Evolutionary conservation across 2,113 vertebrate genomes (phyloP).

Genomic region (Macaca nemestrina): DNA sequence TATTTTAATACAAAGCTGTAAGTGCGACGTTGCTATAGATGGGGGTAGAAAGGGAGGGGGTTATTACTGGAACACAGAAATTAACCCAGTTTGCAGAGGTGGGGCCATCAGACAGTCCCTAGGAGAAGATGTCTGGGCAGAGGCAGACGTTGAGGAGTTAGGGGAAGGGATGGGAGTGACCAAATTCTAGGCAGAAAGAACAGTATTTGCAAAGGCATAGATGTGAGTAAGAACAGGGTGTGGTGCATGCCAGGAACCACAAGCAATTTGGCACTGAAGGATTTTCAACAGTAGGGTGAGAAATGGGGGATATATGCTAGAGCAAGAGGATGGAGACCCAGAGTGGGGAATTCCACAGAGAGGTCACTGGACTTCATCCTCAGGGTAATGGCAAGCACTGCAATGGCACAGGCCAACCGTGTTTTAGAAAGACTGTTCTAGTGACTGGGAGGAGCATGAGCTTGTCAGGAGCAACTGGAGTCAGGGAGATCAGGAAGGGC

Average conservation of each 20-base stretch:
- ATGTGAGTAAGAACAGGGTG: background rate
- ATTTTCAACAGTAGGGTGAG: background rate
- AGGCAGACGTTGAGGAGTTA: background rate
- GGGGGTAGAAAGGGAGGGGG: background rate
- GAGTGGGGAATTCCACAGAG: background rate
- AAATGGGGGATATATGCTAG: background rate
- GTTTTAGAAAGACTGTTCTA: background rate
- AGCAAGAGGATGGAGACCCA: background rate
- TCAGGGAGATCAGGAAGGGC: background rate
- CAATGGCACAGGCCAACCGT: background rate
- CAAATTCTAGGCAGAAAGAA: slow-evolving; percentile 11
- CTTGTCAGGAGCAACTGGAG: background rate
- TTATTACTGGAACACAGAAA: background rate
- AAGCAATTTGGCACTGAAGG: background rate
- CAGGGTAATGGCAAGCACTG: background rate
- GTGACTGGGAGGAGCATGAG: background rate
- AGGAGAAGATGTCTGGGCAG: slow-evolving; percentile 2
- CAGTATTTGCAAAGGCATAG: slow-evolving; percentile 21
- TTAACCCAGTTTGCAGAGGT: slow-evolving; percentile 7
- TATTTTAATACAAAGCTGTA: background rate
- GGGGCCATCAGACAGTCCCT: background rate
- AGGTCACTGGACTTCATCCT: background rate
- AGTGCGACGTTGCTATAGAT: background rate
- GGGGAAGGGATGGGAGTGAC: background rate
- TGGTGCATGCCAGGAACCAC: background rate